These are phyloP conservation scores for Pampus argenteus DNA, from an alignment of 2,797 vertebrate species.

Conservation along the genomic window DNA sequence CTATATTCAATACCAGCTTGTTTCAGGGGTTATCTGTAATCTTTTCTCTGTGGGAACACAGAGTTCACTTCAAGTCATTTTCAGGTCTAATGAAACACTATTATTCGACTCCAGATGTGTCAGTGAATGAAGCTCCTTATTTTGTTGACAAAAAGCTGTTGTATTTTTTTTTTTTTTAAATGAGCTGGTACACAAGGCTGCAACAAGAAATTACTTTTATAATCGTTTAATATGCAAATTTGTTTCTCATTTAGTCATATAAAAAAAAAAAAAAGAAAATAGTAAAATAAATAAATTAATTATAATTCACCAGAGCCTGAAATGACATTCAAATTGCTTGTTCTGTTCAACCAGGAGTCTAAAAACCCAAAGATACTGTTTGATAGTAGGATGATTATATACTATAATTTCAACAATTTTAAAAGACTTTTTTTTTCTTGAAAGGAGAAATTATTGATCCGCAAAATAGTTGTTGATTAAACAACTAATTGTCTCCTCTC, in stretches of 20 bases:
- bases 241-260: too few species aligned
- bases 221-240: too few species aligned
- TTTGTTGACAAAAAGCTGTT: not conserved
- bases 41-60: conserved; percentile 35
- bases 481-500: not conserved
- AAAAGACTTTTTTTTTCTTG: not conserved
- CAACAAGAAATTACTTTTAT: too few species aligned
- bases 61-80: conserved; percentile 42
- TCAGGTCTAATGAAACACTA: conserved; percentile 48
- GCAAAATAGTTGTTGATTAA: not conserved
- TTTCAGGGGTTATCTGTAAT: conserved; percentile 62
- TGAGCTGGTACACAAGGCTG: too few species aligned
- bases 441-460: not conserved
- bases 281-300: not conserved
- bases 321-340: too few species aligned
- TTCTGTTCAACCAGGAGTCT: too few species aligned
- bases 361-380: not conserved
- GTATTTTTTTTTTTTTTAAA: too few species aligned
- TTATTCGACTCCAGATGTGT: conserved; percentile 32
- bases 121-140: not conserved
- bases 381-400: not conserved
- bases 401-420: too few species aligned
- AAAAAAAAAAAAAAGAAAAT: not conserved
- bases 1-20: conserved; percentile 66
- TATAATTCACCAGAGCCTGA: too few species aligned